Evolutionary conservation across 2,888 invertebrate species (phyloP), one percentile per base, ranked within the genome.

Genomic region (Eupithecia centaureata): DNA sequence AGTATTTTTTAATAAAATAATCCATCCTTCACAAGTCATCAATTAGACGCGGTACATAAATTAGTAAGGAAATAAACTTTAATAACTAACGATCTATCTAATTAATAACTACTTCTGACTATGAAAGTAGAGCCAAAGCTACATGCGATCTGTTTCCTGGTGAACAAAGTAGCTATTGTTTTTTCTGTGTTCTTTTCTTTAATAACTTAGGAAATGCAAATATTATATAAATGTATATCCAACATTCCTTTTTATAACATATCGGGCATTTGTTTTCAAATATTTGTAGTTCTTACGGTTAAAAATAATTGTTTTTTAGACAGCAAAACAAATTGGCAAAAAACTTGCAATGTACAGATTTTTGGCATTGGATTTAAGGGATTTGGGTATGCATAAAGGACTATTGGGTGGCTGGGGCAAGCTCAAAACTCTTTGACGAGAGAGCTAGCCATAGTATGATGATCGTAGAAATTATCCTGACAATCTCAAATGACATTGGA

Each of bases 391-490:
- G 60, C 42, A 42, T 22, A 18, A 2, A 5, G 30, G 30, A 18
- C 18, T 57, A 7, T 27, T 27, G n/a, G 68, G 68, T 68, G 62
- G 42, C 57, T 65, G 61, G 65, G 57, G 51, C 32, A 3, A 33
- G 62, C 68, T 68, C 65, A 27, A 22, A 59, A 38, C 52, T 65
- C 68, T n/a, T 18, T 15, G 18, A 65, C 65, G 65, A 59, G 68
- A 42, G 65, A 33, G 61, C 62, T 54, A 33, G 52, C 56, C 51
- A 18, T 54, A 65, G 68, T 59, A 59, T 68, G 68, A 68, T 64
- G 33, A 68, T 68, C 68, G 68, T 68, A 68, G 68, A 68, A 65
- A 65, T 65, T 68, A 62, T 64, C 18, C 52, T 28, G 54, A 18
- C 5, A 59, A 42, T 54, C 42, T 61, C 51, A 30, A n/a, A 32